Base-by-base conservation (phyloP, 2,888 invertebrate genomes). In the Ctena decussata region DNA sequence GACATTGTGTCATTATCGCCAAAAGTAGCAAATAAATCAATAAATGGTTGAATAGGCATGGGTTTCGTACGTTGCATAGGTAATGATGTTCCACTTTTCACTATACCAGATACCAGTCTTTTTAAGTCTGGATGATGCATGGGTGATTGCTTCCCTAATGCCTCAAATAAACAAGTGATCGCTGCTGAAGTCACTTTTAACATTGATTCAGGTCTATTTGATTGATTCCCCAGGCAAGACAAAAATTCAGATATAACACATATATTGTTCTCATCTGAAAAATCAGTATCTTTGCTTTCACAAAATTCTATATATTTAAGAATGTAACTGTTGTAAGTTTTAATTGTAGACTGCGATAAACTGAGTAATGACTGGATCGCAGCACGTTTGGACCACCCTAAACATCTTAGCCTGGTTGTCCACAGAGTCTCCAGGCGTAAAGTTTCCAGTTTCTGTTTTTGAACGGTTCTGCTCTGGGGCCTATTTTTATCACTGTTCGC, bases 291-390 rank as follows among this genome's bases (percentile, higher is more conserved):
- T n/a, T n/a, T n/a, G 8, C 41, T 0, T 32, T 49, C 37, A 72
- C 78, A 78, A 27, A 78, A 78, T 6, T 37, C 15, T 8, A 78
- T 46, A 39, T 71, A 73, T 57, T 60, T 72, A 21, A 72, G 5
- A 57, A 79, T 44, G 35, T 57, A 72, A 27, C 24, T 41, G 11
- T 65, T 24, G 37, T 75, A 80, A 24, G 80, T 60, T 37, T 35
- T 60, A 27, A 80, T 27, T 6, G 79, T 79, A 1, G 72, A 44
- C 11, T 69, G 30, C 21, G 44, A 53, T 24, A 69, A 8, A n/a
- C 41, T 21, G 41, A 24, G 15, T 24, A 69, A 65, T 2, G 44
- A 37, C 41, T 35, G 39, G n/a, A n/a, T 44, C 2, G 46, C 44
- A 0, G 71, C 41, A 27, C 35, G 8, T 27, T 30, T 24, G 6